These are phyloP conservation scores for Musca vetustissima DNA, from an alignment of 1,140 invertebrate species.

Conservation along the genomic window DNA sequence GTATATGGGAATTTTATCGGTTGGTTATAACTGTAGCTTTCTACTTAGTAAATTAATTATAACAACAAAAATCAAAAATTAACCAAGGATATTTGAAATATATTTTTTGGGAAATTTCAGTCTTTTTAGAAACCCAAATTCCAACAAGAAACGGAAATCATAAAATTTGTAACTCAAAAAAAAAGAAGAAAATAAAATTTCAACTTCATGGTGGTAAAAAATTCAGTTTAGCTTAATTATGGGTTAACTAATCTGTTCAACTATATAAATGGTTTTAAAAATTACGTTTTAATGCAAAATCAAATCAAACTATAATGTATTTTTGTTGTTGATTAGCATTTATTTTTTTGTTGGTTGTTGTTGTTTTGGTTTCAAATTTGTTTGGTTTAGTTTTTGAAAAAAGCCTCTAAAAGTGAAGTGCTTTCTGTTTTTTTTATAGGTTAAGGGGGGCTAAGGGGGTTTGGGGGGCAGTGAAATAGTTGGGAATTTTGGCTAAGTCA, in stretches of 20 bases:
- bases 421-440: not conserved
- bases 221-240: no score
- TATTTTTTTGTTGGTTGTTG: constrained; percentile 27
- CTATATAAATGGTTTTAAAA: constrained; percentile 17
- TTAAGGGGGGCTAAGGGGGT: no score
- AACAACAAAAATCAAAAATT: no score
- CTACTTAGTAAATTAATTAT: no score
- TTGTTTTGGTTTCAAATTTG: no score
- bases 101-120: not conserved
- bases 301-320: constrained; percentile 12
- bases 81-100: not conserved
- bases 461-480: no score
- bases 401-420: constrained; percentile 19
- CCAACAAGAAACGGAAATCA: not conserved
- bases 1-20: no score
- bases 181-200: not conserved
- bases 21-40: no score
- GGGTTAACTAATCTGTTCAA: constrained; percentile 17
- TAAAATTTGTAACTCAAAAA: no score
- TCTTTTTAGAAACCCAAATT: not conserved
- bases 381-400: constrained; percentile 15
- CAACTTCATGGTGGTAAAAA: constrained; percentile 1
- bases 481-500: no score
- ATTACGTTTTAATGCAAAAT: constrained; percentile 17
- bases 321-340: constrained; percentile 19